phyloP scores from a whole-genome alignment of 2,113 vertebrate genomes.

The Perccottus glenii region DNA sequence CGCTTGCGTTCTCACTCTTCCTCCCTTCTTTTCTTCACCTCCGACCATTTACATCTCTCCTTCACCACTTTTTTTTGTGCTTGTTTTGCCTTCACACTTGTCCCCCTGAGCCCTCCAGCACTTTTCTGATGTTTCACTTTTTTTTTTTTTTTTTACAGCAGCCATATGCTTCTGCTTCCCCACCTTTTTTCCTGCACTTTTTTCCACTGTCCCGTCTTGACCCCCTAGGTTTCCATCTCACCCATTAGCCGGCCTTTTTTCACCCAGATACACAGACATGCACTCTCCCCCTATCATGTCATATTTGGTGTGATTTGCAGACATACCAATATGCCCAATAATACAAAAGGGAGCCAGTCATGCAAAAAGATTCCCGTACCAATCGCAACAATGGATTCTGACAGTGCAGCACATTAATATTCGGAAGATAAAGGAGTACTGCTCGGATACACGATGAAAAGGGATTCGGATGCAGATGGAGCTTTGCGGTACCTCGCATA shows the following conservation, averaged over 20 bases:
- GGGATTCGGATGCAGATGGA: conserved; percentile 58
- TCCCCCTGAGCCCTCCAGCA: conserved; percentile 58
- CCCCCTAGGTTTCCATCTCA: conserved; percentile 49
- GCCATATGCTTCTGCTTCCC: conserved; percentile 71
- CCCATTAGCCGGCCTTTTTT: conserved; percentile 11
- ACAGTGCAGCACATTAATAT: conserved; percentile 68
- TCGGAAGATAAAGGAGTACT: conserved; percentile 56
- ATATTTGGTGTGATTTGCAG: conserved; percentile 53
- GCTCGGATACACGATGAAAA: conserved; percentile 45
- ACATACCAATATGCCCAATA: conserved; percentile 54
- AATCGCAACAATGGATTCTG: conserved; percentile 67
- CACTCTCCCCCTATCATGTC: conserved; percentile 45
- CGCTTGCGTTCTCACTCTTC: conserved; percentile 45
- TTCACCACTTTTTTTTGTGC: conserved; percentile 54
- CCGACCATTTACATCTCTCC: conserved; percentile 60
- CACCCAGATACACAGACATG: conserved; percentile 12
- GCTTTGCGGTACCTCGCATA: conserved; percentile 55
- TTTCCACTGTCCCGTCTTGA: conserved; percentile 18
- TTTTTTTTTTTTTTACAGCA: conserved; percentile 71
- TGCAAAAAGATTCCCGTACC: conserved; percentile 51
- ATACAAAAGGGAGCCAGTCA: conserved; percentile 51
- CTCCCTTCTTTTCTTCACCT: conserved; percentile 56
- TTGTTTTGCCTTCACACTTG: conserved; percentile 45
- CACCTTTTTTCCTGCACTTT: conserved; percentile 3
- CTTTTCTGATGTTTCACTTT: conserved; percentile 70